A percentile compares a stretch with the other conserved stretches of the same genome.
phyloP scores from a whole-genome alignment of 2,888 invertebrate genomes.

The Arctia plantaginis region DNA sequence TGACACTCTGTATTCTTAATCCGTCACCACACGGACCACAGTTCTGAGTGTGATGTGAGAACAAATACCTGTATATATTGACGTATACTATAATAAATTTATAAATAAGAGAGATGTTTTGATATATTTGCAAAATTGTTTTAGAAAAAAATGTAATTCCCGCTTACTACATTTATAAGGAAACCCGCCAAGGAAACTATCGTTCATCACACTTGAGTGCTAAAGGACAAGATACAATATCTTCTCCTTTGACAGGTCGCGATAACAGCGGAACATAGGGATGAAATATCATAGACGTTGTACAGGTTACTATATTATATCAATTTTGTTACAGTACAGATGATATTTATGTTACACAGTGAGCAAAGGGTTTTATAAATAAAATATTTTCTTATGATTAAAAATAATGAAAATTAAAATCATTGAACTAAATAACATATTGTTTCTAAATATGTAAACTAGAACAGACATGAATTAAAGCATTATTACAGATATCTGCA shows the following conservation, averaged over 20 bases:
- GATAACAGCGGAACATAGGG: neutral
- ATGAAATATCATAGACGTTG: slow-evolving; percentile 3
- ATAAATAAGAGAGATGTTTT: neutral
- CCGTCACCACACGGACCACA: no score
- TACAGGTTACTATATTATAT: neutral
- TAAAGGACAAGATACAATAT: slow-evolving; percentile 2
- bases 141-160: neutral
- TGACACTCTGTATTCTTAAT: no score
- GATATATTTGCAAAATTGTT: neutral
- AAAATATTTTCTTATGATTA: no score
- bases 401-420: no score
- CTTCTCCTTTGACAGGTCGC: slow-evolving; percentile 21
- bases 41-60: neutral
- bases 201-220: slow-evolving; percentile 1
- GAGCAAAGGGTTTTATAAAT: neutral
- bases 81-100: neutral
- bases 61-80: neutral
- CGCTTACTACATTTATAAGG: neutral
- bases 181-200: neutral
- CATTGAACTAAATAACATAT: no score
- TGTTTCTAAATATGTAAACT: no score
- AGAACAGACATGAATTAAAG: no score
- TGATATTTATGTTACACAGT: neutral
- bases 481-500: no score
- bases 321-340: neutral